Percentiles rank a stretch among this genome's conserved stretches.
phyloP scores from a whole-genome alignment of 2,797 vertebrate species.

The Tokudaia tokunoshimensis region DNA sequence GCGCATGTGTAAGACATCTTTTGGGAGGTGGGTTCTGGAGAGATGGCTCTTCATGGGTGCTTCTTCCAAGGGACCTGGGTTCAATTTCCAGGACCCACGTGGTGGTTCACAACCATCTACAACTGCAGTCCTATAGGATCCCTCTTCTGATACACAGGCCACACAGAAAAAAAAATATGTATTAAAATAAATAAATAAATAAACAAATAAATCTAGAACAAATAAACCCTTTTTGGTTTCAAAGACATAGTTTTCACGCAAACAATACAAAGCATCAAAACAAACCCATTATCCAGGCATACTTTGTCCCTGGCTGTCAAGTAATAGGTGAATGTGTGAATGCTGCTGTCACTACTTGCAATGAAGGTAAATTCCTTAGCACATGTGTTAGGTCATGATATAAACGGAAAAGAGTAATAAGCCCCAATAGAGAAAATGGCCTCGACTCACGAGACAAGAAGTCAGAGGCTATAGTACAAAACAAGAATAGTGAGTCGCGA shows the following conservation, averaged over 20 bases:
- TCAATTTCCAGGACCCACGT: background rate
- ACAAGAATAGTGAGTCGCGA: background rate
- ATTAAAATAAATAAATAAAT: background rate
- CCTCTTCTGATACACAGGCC: background rate
- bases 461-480: background rate
- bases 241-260: conserved; percentile 10
- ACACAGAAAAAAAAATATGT: background rate
- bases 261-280: background rate
- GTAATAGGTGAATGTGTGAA: background rate
- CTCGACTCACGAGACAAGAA: background rate
- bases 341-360: background rate
- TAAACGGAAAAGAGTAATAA: background rate
- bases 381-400: background rate
- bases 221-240: background rate
- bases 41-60: background rate
- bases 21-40: background rate
- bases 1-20: background rate
- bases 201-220: background rate
- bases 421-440: background rate
- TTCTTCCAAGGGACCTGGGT: background rate
- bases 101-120: background rate
- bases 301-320: background rate
- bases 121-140: background rate
- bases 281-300: background rate
- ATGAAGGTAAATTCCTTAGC: background rate